Evolutionary conservation across 1,140 invertebrate genomes (phyloP), one percentile per base, ranked within the genome.

Genomic region (Drosophila ohnishii): DNA sequence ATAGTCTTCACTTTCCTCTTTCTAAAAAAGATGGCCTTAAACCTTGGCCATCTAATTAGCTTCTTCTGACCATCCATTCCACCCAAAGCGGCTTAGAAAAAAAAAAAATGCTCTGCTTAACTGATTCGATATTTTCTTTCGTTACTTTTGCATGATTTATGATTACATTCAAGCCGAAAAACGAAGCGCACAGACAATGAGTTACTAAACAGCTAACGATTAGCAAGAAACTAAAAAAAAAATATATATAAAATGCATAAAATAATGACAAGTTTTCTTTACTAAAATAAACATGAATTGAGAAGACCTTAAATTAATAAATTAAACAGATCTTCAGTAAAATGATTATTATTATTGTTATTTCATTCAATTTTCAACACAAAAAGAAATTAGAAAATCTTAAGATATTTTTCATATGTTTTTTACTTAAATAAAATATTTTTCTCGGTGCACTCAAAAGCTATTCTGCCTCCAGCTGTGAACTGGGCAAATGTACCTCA

Each of bases 101-200:
- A 30, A 16, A 39, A 66, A 65, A 69, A 71, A 37, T 71, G 67
- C 51, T 48, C 67, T 71, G 44, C 51, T 48, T 69, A 57, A 57
- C 50, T 69, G 67, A 51, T 67, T 57, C 28, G 25, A 70, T 70
- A 53, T 71, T 37, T 55, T 37, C 35, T 35, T 58, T 70, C 19
- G 34, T 40, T 58, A 39, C 42, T 71, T 71, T 70, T 71, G 67
- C 67, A 71, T 71, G 67, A 71, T 71, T 71, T 71, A 71, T 71
- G 67, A 71, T 70, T 67, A 56, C n/a, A 32, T 59, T 58, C 19
- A 28, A 71, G n/a, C 28, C 62, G 10, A 51, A 50, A 42, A 22
- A 16, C 32, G 8, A 22, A 35, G 50, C 14, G 16, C 19, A 14
- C 4, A 35, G 32, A 34, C 34, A 47, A 70, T 35, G 34, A 40